Percentiles rank a stretch among this genome's conserved stretches.
Evolutionary conservation across 2,797 vertebrate genomes (phyloP).

Genomic region (Streptopelia turtur): DNA sequence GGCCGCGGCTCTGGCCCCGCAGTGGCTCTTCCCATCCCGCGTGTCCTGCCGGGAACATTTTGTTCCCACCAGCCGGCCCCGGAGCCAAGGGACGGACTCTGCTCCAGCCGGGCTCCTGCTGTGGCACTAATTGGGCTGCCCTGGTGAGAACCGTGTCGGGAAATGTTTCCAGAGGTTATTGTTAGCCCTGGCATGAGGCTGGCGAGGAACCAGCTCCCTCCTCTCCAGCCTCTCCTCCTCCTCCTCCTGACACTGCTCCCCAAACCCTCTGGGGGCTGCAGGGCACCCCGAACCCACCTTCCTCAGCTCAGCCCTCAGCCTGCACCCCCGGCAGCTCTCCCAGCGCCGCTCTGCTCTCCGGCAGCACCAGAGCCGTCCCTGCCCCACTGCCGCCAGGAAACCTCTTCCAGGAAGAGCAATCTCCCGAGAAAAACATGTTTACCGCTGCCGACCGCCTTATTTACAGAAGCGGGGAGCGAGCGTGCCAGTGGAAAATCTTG

Average conservation of each 20-base stretch:
- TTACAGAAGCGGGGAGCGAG: neutral
- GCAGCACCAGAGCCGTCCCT: neutral
- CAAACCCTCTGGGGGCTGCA: neutral
- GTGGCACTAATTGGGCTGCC: constrained; percentile 57
- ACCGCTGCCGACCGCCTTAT: neutral
- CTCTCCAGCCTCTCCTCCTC: constrained; percentile 24
- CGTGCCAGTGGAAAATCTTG: neutral
- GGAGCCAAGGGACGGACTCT: constrained; percentile 23
- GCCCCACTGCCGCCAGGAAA: neutral
- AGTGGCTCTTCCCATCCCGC: neutral
- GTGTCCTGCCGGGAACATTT: constrained; percentile 17
- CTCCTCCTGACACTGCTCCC: neutral
- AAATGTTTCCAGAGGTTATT: constrained; percentile 35
- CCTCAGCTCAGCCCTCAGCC: neutral
- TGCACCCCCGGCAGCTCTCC: neutral
- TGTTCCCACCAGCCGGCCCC: neutral
- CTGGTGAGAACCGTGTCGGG: constrained; percentile 41
- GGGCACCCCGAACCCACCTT: neutral
- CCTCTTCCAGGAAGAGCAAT: constrained; percentile 39
- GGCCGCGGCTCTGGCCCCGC: neutral
- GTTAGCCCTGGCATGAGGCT: constrained; percentile 59
- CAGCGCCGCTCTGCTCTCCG: neutral
- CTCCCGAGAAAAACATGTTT: constrained; percentile 60
- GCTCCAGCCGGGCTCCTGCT: constrained; percentile 54
- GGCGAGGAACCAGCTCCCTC: constrained; percentile 53